Percentiles rank a stretch among this genome's conserved stretches.
These are phyloP conservation scores for Anableps anableps DNA, from an alignment of 2,797 vertebrate genomes.

Conservation along the genomic window DNA sequence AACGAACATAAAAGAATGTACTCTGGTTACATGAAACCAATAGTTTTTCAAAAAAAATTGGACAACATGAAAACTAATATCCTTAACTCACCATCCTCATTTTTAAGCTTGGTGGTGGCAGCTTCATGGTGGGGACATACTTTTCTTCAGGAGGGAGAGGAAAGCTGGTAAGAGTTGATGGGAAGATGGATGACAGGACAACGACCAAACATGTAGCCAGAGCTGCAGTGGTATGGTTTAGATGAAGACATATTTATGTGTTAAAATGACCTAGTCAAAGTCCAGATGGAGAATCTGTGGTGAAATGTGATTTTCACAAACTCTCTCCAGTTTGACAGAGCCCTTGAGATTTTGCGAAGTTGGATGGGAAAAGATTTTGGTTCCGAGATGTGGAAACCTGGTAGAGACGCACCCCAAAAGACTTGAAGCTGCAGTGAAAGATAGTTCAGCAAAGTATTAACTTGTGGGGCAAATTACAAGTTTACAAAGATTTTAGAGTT, in stretches of 20 bases:
- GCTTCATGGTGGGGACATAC: no score
- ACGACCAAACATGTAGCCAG: background rate
- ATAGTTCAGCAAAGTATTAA: background rate
- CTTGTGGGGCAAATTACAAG: background rate
- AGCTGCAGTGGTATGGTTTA: background rate
- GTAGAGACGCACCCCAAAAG: background rate
- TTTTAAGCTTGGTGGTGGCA: background rate
- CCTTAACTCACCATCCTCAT: background rate
- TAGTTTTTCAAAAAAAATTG: background rate
- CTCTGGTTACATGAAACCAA: background rate
- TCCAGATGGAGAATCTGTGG: background rate
- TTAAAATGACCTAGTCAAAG: background rate
- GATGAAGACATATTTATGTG: background rate
- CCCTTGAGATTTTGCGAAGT: background rate
- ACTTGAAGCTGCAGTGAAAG: background rate
- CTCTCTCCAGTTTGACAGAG: background rate
- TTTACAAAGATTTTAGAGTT: background rate
- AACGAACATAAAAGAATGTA: background rate
- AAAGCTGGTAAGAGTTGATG: no score
- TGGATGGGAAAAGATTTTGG: background rate
- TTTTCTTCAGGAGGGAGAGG: no score
- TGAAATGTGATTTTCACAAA: background rate
- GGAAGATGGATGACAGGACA: background rate
- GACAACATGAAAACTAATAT: background rate
- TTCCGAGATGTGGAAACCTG: background rate